Evolutionary conservation across 53 echinoderm and acorn worm genomes (phyloP), one percentile per base, ranked within the genome.

Genomic region (Paelopatides confundens): DNA sequence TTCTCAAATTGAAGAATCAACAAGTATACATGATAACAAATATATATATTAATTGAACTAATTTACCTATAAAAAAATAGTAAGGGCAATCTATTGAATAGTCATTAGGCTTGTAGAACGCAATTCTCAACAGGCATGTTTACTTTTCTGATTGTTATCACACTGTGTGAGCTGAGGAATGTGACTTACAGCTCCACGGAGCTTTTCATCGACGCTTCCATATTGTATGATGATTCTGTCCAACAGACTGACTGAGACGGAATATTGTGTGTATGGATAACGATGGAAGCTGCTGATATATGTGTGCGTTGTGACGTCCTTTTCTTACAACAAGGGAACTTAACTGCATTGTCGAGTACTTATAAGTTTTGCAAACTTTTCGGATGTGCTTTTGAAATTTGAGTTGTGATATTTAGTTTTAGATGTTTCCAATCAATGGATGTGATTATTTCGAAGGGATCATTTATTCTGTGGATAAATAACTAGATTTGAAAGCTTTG

Each of bases 141-240:
- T 69, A 86, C 86, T 51, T 86, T 86, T 86, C 31, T 68, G 86
- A 86, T 86, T 86, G 70, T 86, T 86, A 86, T 69, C 86, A 69
- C 68, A 67, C 86, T 86, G 86, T n/a, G n/a, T 43, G 86, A 86
- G 48, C 36, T n/a, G 37, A 38, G 84, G 84, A 83, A 83, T 83
- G 84, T 83, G 84, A 83, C 84, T 83, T 53, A 31, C 38, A 39
- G 74, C 46, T 74, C 74, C 38, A 74, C 74, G 47, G 74, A 74
- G 40, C 74, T 46, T 74, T 74, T 74, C 74, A 74, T 74, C 74
- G 43, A 40, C 46, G 58, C 58, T n/a, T n/a, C n/a, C n/a, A n/a
- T n/a, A 23, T 17, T 58, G 58, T 21, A 58, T 58, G 58, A 21
- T 58, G 58, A 58, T 58, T 58, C 24, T 21, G 6, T 48, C 43